Evolutionary conservation across 1,140 invertebrate species (phyloP), one percentile per base, ranked within the genome.

Genomic region (Achatina immaculata): DNA sequence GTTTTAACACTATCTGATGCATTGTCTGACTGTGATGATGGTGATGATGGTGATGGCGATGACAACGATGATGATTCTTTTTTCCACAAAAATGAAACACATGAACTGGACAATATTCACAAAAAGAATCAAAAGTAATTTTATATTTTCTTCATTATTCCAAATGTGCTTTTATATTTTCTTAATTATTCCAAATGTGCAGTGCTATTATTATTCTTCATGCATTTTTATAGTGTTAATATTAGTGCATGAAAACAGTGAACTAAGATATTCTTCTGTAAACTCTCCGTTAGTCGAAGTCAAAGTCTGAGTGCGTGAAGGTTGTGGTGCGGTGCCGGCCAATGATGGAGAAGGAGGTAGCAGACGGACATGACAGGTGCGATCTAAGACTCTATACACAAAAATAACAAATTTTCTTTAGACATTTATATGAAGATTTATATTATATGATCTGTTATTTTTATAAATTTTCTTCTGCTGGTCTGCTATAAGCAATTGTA

Each of bases 251-350:
- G 43, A 38, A 45, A 21, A 1, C 65, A 55, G 66, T 42, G 3
- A 51, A 40, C n/a, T 34, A 4, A 24, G 0, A 24, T 7, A n/a
- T 31, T 43, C 16, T 4, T 66, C n/a, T 43, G 42, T 42, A n/a
- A 21, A 1, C 24, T 9, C 21, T 55, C 24, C 28, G 24, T 40
- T 48, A 69, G 38, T 84, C 78, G 16, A 82, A 80, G 55, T 40
- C 73, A 14, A 74, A 66, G 55, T 77, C 86, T 21, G 96, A 98
- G 92, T 94, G 95, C 85, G 96, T 98, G 34, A 96, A 95, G 92
- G 96, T 98, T 31, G 95, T 97, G 65, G 95, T 97, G 82, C 93
- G 96, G 92, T 98, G 96, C 93, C 94, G 96, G 55, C 96, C 96
- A 36, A 95, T 97, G 93, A 96, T 95, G 92, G 92, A 93, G 83